A percentile compares a stretch with the other conserved stretches of the same genome.
Evolutionary conservation across 2,113 vertebrate genomes (phyloP).

Genomic region (Hassar affinis): DNA sequence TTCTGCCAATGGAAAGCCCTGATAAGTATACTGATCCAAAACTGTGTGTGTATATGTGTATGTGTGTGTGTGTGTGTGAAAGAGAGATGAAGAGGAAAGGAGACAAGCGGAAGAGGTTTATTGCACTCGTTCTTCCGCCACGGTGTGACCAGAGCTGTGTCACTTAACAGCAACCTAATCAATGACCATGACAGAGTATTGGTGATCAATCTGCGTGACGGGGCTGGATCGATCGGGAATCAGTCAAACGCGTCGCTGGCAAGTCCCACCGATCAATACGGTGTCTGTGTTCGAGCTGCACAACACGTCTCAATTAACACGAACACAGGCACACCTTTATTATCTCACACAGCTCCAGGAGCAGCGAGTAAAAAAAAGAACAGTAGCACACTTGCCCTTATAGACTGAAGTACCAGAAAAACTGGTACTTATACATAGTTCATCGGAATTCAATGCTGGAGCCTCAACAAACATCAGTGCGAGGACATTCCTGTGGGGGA

Average conservation of each 20-base stretch:
- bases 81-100: conserved; percentile 31
- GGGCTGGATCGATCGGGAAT: conserved; percentile 67
- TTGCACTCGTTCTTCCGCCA: conserved; percentile 37
- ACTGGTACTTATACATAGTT: too few relatives aligned
- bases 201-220: conserved; percentile 68
- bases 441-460: too few relatives aligned
- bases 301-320: conserved; percentile 55
- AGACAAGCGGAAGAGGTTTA: conserved; percentile 19
- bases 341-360: conserved; percentile 24
- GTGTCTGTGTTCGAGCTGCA: conserved; percentile 42
- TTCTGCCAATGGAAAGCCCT: too few relatives aligned
- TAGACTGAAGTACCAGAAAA: too few relatives aligned
- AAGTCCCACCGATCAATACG: conserved; percentile 52
- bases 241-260: conserved; percentile 55
- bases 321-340: conserved; percentile 29
- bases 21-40: too few relatives aligned
- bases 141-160: conserved; percentile 49
- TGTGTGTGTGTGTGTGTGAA: neutral
- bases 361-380: neutral
- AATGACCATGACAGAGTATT: conserved; percentile 58
- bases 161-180: conserved; percentile 62
- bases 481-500: too few relatives aligned
- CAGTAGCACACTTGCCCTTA: neutral
- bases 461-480: too few relatives aligned
- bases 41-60: neutral